These are phyloP conservation scores for Tanaodytes sp. DNA, from an alignment of 2,888 invertebrate species.

Conservation along the genomic window DNA sequence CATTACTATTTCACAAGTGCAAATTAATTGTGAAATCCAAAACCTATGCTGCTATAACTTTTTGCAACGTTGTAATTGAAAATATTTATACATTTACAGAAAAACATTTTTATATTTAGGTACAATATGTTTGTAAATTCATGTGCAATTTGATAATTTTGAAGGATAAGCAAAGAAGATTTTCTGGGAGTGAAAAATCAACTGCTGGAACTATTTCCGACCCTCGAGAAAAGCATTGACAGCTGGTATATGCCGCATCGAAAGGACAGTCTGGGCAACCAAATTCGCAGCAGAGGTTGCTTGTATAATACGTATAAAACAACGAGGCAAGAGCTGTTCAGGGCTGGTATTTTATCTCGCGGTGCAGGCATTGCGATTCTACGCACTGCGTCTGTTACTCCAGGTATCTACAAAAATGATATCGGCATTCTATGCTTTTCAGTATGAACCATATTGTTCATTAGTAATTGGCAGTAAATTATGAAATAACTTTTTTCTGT, in stretches of 20 bases:
- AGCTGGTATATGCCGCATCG: constrained; percentile 4
- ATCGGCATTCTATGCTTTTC: no score
- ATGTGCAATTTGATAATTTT: background rate
- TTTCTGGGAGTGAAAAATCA: background rate
- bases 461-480: no score
- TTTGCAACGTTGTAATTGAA: no score
- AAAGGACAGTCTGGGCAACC: constrained; percentile 1
- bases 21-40: no score
- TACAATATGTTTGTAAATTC: no score
- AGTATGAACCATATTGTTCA: no score
- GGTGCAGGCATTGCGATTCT: no score
- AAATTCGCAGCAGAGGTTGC: constrained; percentile 3
- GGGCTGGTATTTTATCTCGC: constrained; percentile 1
- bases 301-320: constrained; percentile 7
- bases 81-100: no score
- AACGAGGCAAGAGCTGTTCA: constrained; percentile 1
- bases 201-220: constrained; percentile 8
- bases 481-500: no score
- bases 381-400: background rate
- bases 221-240: background rate
- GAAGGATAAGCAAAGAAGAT: background rate
- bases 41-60: no score
- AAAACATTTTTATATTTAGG: no score
- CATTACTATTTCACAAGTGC: no score
- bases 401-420: constrained; percentile 6